Percentiles rank a stretch among this genome's conserved stretches.
These are phyloP conservation scores for Maniola hyperantus DNA, from an alignment of 2,888 invertebrate species.

Conservation along the genomic window DNA sequence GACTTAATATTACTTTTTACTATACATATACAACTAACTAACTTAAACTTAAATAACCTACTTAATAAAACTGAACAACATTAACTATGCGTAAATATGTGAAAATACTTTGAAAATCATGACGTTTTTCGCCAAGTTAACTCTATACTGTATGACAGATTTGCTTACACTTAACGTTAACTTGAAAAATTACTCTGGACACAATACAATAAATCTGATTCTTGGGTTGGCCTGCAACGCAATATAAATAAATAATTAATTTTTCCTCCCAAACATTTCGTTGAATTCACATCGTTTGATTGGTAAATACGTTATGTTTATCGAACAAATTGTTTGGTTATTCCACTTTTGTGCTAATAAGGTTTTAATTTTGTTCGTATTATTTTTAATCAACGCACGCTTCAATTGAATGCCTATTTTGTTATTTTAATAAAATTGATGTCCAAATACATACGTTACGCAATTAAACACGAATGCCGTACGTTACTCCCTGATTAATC, in stretches of 20 bases:
- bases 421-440: too few species aligned
- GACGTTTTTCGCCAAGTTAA: too few species aligned
- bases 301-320: constrained; percentile 4
- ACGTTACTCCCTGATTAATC: too few species aligned
- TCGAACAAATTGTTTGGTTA: constrained; percentile 7
- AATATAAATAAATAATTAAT: constrained; percentile 2
- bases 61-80: too few species aligned
- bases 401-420: background rate
- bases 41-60: too few species aligned
- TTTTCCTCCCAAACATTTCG: background rate
- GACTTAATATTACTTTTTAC: too few species aligned
- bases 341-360: background rate
- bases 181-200: background rate
- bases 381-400: constrained; percentile 6
- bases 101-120: too few species aligned
- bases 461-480: too few species aligned
- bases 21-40: too few species aligned
- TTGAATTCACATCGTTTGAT: background rate
- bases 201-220: background rate
- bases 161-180: background rate
- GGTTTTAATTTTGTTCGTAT: background rate
- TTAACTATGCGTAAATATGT: too few species aligned
- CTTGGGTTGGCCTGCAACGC: background rate
- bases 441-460: too few species aligned
- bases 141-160: too few species aligned